Percentiles rank a stretch among this genome's conserved stretches.
These are phyloP conservation scores for Blennius ocellaris DNA, from an alignment of 2,113 vertebrate species.

Conservation along the genomic window DNA sequence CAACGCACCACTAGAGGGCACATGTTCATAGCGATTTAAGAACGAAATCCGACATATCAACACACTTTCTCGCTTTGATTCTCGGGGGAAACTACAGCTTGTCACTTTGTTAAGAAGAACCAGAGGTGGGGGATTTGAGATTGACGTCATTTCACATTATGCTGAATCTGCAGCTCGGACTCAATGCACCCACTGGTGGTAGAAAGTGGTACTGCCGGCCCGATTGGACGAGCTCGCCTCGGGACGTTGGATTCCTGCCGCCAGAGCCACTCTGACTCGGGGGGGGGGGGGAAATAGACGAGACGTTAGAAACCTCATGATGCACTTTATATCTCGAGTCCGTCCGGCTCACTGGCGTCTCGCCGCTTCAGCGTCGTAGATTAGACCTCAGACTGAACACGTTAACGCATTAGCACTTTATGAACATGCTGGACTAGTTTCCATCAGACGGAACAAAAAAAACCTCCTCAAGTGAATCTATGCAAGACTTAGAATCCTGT, in stretches of 20 bases:
- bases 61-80: no score
- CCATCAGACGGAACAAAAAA: constrained; percentile 5
- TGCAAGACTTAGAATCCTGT: constrained; percentile 62
- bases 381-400: constrained; percentile 7
- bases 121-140: no score
- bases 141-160: no score
- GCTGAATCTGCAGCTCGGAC: no score
- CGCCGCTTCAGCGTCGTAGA: not conserved
- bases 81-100: no score
- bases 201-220: no score
- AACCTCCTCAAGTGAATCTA: constrained; percentile 37
- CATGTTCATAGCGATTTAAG: no score
- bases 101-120: no score
- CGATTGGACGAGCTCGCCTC: not conserved
- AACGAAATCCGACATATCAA: no score
- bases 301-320: constrained; percentile 2
- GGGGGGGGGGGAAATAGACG: no score
- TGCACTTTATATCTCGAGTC: constrained; percentile 53
- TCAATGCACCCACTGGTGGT: not conserved
- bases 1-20: no score
- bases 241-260: not conserved
- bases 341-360: not conserved
- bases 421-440: constrained; percentile 48
- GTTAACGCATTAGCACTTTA: constrained; percentile 63
- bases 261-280: constrained; percentile 7